Conservation (phyloP, 2,797 vertebrate genomes). For the Hemibagrus guttatus region DNA sequence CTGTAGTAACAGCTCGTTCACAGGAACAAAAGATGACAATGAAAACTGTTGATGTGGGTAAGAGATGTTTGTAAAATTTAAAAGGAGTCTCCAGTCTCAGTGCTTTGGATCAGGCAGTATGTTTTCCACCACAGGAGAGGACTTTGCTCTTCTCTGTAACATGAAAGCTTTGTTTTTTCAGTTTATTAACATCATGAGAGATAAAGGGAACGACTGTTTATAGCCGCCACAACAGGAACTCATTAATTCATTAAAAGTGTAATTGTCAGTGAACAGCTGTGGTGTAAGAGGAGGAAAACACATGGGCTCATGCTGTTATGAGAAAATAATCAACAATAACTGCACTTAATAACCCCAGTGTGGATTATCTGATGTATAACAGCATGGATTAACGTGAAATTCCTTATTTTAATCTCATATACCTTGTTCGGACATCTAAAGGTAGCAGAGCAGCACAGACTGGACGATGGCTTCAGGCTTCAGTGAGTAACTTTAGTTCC, state of each 20-base stretch:
- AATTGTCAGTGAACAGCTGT: neutral
- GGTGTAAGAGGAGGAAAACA: neutral
- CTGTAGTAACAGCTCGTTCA: too few species aligned
- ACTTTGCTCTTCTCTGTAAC: neutral
- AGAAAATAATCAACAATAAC: neutral
- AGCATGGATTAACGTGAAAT: neutral
- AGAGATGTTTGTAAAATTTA: neutral
- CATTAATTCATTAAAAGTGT: neutral
- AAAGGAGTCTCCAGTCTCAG: neutral
- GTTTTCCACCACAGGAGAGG: neutral
- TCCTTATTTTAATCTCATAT: neutral
- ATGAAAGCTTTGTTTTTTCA: neutral
- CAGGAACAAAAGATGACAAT: too few species aligned
- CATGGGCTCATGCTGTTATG: neutral
- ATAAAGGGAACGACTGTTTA: neutral
- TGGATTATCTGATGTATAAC: neutral
- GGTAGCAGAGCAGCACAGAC: neutral
- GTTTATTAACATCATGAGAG: neutral
- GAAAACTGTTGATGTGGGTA: neutral
- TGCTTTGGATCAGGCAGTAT: neutral
- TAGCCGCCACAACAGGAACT: neutral
- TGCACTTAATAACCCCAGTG: neutral
- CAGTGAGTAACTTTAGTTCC: conserved; percentile 51
- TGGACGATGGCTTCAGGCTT: neutral
- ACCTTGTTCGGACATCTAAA: neutral